These are phyloP conservation scores for Eledone cirrhosa DNA, from an alignment of 2,888 invertebrate genomes.

Conservation along the genomic window DNA sequence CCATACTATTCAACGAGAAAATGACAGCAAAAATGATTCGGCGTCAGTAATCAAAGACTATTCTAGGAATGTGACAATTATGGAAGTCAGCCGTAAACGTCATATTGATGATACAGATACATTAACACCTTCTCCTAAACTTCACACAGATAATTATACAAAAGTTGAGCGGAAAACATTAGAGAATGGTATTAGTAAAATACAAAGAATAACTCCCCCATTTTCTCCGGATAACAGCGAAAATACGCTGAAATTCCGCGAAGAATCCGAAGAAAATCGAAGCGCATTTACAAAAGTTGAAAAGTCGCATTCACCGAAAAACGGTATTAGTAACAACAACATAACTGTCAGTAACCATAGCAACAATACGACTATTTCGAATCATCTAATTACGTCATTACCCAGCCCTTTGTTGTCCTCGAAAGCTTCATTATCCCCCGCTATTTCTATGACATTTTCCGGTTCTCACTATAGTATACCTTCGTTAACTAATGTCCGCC, in stretches of 20 bases:
- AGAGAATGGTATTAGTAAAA: not conserved
- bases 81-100: not conserved
- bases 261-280: constrained; percentile 34
- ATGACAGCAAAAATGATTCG: not conserved
- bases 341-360: not conserved
- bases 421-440: constrained; percentile 30
- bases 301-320: constrained; percentile 33
- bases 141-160: not conserved
- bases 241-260: constrained; percentile 12
- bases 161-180: not conserved
- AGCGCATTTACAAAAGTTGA: constrained; percentile 62
- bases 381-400: not conserved
- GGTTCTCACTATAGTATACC: constrained; percentile 20
- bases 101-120: constrained; percentile 2
- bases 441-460: constrained; percentile 30
- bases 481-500: not conserved
- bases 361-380: constrained; percentile 21
- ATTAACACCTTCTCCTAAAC: constrained; percentile 9
- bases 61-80: constrained; percentile 4
- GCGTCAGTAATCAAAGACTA: constrained; percentile 16
- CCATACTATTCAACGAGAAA: constrained; percentile 5
- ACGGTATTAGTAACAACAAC: not conserved
- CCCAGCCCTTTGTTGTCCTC: constrained; percentile 2
- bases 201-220: not conserved
- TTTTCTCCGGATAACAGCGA: constrained; percentile 16